Evolutionary conservation across 2,113 vertebrate genomes (phyloP).

Genomic region (Boulengeromyrus knoepffleri): DNA sequence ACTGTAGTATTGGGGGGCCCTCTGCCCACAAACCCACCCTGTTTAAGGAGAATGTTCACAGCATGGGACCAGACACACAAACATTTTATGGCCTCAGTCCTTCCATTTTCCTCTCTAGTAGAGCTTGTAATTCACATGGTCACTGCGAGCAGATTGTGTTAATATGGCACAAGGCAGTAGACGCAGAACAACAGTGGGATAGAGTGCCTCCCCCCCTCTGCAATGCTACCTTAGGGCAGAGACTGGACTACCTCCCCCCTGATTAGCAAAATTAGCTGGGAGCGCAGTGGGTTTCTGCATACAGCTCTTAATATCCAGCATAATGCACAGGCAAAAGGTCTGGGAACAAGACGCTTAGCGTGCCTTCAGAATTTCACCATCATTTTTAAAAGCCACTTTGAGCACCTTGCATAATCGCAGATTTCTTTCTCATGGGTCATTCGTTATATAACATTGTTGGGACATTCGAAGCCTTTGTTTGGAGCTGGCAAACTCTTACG

Average conservation of each 20-base stretch:
- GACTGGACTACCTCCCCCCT: not conserved
- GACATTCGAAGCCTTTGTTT: not conserved
- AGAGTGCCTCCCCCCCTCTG: not conserved
- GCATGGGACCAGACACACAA: not conserved
- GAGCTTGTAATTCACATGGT: not conserved
- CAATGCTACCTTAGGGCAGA: not conserved
- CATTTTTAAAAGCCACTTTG: not conserved
- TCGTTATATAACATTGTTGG: not conserved
- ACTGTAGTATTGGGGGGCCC: not conserved
- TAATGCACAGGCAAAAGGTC: not conserved
- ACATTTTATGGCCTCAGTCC: not conserved
- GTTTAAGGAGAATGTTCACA: not conserved
- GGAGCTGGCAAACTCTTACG: not conserved
- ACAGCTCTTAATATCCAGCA: conserved; percentile 4
- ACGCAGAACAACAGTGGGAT: not conserved
- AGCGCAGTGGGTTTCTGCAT: not conserved
- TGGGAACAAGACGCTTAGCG: not conserved
- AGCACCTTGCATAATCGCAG: not conserved
- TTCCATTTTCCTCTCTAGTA: not conserved
- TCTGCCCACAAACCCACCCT: not conserved
- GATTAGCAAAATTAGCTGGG: conserved; percentile 1
- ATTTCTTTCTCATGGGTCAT: not conserved
- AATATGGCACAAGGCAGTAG: not conserved
- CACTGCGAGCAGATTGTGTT: not conserved
- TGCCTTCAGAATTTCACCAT: not conserved